A percentile compares a stretch with the other conserved stretches of the same genome.
Evolutionary conservation across 2,888 invertebrate genomes (phyloP).

Genomic region (Eupeodes latifasciatus): DNA sequence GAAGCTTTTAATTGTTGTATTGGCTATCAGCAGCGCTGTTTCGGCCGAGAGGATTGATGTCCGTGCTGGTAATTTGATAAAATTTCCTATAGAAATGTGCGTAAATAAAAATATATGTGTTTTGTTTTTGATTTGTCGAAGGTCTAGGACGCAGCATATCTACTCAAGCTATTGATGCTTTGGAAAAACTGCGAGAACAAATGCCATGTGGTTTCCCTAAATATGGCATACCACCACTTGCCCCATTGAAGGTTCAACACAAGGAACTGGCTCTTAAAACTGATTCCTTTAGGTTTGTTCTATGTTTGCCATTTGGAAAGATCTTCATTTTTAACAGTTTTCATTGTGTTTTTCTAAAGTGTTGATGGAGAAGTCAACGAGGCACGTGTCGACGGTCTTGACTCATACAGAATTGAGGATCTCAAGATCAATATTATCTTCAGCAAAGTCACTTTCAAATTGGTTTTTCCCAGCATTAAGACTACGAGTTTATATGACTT

Average conservation of each 20-base stretch:
- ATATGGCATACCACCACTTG: conserved; percentile 80
- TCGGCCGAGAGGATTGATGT: conserved; percentile 51
- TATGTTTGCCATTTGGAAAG: not conserved
- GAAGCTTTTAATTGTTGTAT: conserved; percentile 80
- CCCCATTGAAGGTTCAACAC: conserved; percentile 80
- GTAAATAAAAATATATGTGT: not conserved
- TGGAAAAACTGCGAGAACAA: conserved; percentile 78
- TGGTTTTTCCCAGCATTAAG: conserved; percentile 68
- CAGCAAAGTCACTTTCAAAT: conserved; percentile 79
- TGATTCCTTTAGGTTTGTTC: conserved; percentile 22
- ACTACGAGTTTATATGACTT: conserved; percentile 80
- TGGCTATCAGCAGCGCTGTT: conserved; percentile 80
- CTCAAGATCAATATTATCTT: conserved; percentile 80
- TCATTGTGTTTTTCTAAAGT: conserved; percentile 42
- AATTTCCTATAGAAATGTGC: not conserved
- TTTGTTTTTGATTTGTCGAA: conserved; percentile 49
- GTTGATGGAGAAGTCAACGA: conserved; percentile 79
- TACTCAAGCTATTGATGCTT: conserved; percentile 77
- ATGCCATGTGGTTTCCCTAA: conserved; percentile 82
- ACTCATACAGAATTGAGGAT: conserved; percentile 80
- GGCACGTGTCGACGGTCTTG: conserved; percentile 79
- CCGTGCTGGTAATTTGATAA: conserved; percentile 40
- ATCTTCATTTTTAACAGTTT: not conserved
- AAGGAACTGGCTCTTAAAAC: conserved; percentile 78
- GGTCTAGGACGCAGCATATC: conserved; percentile 79